phyloP scores from a whole-genome alignment of 2,888 invertebrate species.

The Microctonus brassicae region DNA sequence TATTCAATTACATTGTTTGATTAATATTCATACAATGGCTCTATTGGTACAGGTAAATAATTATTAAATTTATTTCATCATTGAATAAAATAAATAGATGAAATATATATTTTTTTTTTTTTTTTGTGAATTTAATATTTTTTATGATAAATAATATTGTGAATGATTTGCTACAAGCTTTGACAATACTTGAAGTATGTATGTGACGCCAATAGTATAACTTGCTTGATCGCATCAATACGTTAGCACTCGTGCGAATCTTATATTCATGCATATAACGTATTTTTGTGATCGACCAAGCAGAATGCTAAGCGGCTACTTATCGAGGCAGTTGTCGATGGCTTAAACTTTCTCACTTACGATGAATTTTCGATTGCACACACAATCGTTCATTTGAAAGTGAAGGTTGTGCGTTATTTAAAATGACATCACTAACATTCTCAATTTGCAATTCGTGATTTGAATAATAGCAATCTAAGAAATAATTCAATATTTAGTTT shows the following conservation, averaged over 20 bases:
- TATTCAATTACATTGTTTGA: background rate
- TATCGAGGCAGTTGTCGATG: slow-evolving; percentile 41
- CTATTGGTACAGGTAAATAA: slow-evolving; percentile 56
- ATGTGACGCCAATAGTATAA: background rate
- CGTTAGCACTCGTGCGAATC: slow-evolving; percentile 31
- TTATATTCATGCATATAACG: slow-evolving; percentile 47
- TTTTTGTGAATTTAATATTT: background rate
- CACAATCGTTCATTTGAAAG: slow-evolving; percentile 32
- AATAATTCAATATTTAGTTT: background rate
- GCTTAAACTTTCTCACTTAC: slow-evolving; percentile 48
- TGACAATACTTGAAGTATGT: background rate
- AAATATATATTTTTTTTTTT: too few species aligned
- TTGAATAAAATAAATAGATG: background rate
- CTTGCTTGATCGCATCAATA: slow-evolving; percentile 23
- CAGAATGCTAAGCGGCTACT: slow-evolving; percentile 50
- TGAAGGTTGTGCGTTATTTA: slow-evolving; percentile 24
- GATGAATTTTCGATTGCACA: slow-evolving; percentile 30
- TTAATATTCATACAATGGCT: slow-evolving; percentile 46
- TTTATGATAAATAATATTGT: background rate
- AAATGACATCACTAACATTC: slow-evolving; percentile 18
- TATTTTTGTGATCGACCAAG: slow-evolving; percentile 43
- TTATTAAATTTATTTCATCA: background rate
- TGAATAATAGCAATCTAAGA: background rate
- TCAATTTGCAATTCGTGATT: slow-evolving; percentile 13
- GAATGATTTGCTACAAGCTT: background rate